These are phyloP conservation scores for Pangasius djambal DNA, from an alignment of 2,797 vertebrate genomes.

Conservation along the genomic window DNA sequence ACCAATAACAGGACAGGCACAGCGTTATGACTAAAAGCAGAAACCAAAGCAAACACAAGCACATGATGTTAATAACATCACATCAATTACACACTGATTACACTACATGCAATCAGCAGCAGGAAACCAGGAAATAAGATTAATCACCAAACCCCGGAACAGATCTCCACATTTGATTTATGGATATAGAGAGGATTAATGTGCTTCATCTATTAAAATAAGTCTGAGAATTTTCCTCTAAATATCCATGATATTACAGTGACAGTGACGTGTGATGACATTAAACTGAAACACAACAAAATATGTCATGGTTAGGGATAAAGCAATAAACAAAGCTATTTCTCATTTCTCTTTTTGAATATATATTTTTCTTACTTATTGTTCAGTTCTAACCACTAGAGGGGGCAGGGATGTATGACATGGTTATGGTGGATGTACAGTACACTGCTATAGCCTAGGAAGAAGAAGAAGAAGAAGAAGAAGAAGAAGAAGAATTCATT, in stretches of 20 bases:
- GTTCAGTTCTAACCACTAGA: slow-evolving; percentile 19
- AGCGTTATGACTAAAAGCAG: not conserved
- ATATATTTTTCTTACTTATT: not conserved
- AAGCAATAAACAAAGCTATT: not conserved
- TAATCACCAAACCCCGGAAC: not conserved
- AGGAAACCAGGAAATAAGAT: not conserved
- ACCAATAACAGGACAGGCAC: not conserved
- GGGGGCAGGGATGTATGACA: slow-evolving; percentile 13
- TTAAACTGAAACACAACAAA: not conserved
- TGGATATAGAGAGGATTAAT: not conserved
- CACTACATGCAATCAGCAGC: not conserved
- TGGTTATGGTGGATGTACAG: not conserved
- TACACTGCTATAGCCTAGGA: not conserved
- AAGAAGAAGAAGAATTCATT: not conserved
- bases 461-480: not conserved
- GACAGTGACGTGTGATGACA: not conserved
- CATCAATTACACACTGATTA: not conserved
- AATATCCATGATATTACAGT: not conserved
- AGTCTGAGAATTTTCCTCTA: too few relatives aligned
- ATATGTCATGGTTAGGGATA: not conserved
- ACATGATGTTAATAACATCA: not conserved
- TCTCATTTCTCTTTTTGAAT: not conserved
- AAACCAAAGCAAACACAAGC: too few relatives aligned
- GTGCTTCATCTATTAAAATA: not conserved
- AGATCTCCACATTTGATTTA: not conserved